A percentile compares a stretch with the other conserved stretches of the same genome.
Conservation (phyloP, 2,797 vertebrate species). For the Vultur gryphus region DNA sequence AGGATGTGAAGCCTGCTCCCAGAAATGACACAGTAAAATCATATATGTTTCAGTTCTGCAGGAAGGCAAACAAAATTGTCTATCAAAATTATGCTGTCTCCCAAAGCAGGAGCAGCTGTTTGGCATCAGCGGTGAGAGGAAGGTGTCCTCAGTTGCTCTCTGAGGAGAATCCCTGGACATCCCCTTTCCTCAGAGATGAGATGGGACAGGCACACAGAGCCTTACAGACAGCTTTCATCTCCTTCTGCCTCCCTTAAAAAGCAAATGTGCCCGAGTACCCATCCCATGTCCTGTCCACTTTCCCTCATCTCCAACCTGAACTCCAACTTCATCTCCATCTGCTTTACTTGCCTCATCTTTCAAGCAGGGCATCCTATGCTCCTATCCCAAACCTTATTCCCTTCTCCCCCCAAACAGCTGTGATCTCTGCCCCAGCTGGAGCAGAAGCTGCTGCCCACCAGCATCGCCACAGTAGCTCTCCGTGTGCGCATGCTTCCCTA, state of each 20-base stretch:
- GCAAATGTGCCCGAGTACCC: accelerated
- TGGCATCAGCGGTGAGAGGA: neutral
- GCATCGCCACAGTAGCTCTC: neutral
- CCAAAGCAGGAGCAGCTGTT: neutral
- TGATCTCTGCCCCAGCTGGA: neutral
- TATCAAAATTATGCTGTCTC: neutral
- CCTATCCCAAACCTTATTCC: neutral
- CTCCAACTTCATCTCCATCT: neutral
- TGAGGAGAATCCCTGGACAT: neutral
- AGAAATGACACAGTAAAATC: neutral
- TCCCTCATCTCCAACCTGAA: neutral
- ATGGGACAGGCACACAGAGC: neutral
- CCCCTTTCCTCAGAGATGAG: neutral
- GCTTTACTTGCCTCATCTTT: neutral
- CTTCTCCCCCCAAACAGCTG: neutral
- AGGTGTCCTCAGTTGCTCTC: neutral
- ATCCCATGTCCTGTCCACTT: neutral
- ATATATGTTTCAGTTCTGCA: neutral
- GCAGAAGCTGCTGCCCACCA: neutral
- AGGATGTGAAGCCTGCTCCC: neutral
- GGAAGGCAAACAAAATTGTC: neutral
- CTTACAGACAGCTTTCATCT: neutral
- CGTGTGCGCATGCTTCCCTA: neutral
- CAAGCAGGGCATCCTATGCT: neutral
- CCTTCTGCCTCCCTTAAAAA: neutral